Conservation (phyloP, 2,113 vertebrate genomes). For the Phrynocephalus versicolor region DNA sequence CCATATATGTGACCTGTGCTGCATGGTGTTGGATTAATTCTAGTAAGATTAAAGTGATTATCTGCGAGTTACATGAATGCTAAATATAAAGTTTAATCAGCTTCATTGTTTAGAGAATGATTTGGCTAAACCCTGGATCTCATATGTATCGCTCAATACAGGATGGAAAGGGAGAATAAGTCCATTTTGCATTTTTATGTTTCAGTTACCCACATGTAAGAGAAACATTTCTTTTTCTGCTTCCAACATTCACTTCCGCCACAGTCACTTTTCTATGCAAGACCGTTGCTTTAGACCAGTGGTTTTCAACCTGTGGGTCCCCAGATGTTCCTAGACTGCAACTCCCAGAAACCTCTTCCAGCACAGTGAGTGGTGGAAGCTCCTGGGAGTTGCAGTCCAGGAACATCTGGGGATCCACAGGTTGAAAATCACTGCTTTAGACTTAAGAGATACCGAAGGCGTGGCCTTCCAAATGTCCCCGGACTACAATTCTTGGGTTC, state of each 20-base stretch:
- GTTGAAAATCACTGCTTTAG: too few relatives aligned
- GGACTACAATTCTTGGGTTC: background rate
- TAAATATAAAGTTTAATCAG: background rate
- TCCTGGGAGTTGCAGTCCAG: too few relatives aligned
- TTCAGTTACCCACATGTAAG: too few relatives aligned
- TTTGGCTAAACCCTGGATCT: background rate
- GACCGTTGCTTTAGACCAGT: background rate
- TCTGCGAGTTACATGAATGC: too few relatives aligned
- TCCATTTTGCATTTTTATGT: background rate
- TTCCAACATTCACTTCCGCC: background rate
- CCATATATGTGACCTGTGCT: background rate
- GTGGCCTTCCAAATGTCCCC: background rate
- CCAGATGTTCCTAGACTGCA: too few relatives aligned
- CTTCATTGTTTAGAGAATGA: background rate
- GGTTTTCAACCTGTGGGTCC: too few relatives aligned
- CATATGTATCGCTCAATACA: too few relatives aligned
- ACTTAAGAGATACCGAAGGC: too few relatives aligned
- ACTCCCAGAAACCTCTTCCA: too few relatives aligned
- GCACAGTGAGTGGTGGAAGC: too few relatives aligned
- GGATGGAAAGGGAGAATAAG: background rate
- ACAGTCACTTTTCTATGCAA: slow-evolving; percentile 8
- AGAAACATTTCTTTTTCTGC: too few relatives aligned
- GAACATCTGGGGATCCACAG: too few relatives aligned
- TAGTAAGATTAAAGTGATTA: background rate
- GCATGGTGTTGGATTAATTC: background rate